Base-by-base conservation (phyloP, 1,140 invertebrate genomes). In the Drosophila eugracilis region DNA sequence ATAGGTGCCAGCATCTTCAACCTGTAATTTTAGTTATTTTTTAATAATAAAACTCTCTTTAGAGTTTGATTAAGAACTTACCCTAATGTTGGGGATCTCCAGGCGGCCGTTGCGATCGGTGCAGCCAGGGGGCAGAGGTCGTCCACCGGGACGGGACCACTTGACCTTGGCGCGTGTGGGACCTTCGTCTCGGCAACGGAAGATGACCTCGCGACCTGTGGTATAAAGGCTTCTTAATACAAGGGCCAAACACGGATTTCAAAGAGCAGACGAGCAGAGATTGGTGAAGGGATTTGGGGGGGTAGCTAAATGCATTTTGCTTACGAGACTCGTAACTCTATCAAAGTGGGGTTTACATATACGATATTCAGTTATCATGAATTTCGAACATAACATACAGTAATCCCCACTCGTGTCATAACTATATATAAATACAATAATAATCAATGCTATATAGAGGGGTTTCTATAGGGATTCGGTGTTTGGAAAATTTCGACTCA, bases 111-210 rank as follows among this genome's bases (percentile, higher is more conserved):
- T 94, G 17, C 92, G 92, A 79, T 97, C 96, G 12, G 92, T 93
- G 14, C 94, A 95, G 17, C 95, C 95, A 0, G 94, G 91, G 30
- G 97, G 97, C 28, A 98, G 81, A 0, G 95, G 93, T 22, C 93
- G 91, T 26, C 95, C 95, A 57, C 95, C 94, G 42, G 94, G 95
- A 55, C 96, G 93, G 0, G 93, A 80, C 97, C 97, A 98, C 24
- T 93, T 93, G 12, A 98, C 97, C 58, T 93, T 93, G 21, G 95
- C 95, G 47, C 97, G 93, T 14, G 94, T 88, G 0, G 93, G 93
- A 53, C 97, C 96, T 92, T 98, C 97, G 91, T 98, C 97, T 72
- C 97, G 95, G 89, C 97, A 98, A 92, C 96, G 96, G 93, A 98
- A 97, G 6, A 97, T 97, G 7, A 97, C 97, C 92, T 98, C 97